Conservation (phyloP, 2,113 vertebrate species). For the Odocoileus virginianus region DNA sequence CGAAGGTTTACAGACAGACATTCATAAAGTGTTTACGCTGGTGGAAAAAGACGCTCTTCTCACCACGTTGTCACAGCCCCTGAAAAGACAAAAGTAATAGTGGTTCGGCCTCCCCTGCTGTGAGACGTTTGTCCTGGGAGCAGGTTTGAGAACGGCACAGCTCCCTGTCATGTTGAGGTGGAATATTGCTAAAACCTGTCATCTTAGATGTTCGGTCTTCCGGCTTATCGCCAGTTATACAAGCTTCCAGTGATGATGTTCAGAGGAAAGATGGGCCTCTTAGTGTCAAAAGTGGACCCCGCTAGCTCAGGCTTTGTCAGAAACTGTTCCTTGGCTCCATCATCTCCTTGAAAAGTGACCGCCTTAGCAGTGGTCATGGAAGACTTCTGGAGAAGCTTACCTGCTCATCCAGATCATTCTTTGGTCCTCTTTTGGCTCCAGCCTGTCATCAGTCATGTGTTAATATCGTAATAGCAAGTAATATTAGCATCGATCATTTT, state of each 20-base stretch:
- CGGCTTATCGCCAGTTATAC: no score
- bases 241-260: fast-evolving
- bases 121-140: background rate
- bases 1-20: slow-evolving; percentile 75
- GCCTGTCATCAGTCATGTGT: background rate
- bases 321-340: background rate
- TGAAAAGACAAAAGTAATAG: slow-evolving; percentile 24
- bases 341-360: background rate
- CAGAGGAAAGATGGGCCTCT: background rate
- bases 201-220: background rate
- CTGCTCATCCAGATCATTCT: background rate
- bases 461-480: background rate
- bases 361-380: background rate
- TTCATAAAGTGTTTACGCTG: slow-evolving; percentile 75
- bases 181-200: background rate
- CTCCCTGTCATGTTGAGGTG: background rate
- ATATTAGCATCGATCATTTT: background rate
- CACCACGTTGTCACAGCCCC: slow-evolving; percentile 54
- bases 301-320: background rate
- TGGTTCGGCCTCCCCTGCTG: background rate
- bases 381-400: background rate
- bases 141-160: background rate
- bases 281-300: fast-evolving
- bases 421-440: background rate
- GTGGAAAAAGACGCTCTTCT: slow-evolving; percentile 65